Conservation (phyloP, 2,888 invertebrate species). For the Drosophila buzzatii region DNA sequence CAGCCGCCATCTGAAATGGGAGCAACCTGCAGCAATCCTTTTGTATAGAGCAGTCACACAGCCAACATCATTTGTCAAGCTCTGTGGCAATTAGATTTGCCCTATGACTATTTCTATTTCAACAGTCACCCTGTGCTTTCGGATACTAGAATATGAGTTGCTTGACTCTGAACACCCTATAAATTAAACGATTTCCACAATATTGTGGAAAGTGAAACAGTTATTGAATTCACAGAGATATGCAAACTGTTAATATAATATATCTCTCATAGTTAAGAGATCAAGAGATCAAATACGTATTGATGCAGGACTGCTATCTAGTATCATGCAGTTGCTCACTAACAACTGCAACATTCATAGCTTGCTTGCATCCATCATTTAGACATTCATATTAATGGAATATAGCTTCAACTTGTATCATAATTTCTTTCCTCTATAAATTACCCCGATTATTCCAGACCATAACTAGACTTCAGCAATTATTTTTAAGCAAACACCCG, state of each 20-base stretch:
- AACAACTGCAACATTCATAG: too few species aligned
- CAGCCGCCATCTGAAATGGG: constrained; percentile 41
- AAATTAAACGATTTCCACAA: not conserved
- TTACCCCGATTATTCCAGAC: not conserved
- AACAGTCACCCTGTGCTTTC: constrained; percentile 5
- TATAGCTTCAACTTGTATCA: not conserved
- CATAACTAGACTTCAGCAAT: not conserved
- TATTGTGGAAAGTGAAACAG: not conserved
- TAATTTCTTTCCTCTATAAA: constrained; percentile 9
- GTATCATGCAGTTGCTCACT: too few species aligned
- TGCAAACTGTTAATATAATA: not conserved
- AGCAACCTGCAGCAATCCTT: constrained; percentile 33
- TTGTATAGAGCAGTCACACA: constrained; percentile 30
- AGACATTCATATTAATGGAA: not conserved
- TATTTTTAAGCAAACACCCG: constrained; percentile 16
- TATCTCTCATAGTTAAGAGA: not conserved
- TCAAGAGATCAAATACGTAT: too few species aligned
- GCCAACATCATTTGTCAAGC: constrained; percentile 71
- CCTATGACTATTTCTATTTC: constrained; percentile 57
- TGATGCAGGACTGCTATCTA: too few species aligned
- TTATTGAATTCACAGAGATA: not conserved
- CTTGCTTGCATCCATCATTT: constrained; percentile 11
- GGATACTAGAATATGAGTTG: not conserved
- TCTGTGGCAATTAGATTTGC: constrained; percentile 69
- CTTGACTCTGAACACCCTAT: not conserved